phyloP scores from a whole-genome alignment of 2,113 vertebrate genomes.

The Antigone vipio region DNA sequence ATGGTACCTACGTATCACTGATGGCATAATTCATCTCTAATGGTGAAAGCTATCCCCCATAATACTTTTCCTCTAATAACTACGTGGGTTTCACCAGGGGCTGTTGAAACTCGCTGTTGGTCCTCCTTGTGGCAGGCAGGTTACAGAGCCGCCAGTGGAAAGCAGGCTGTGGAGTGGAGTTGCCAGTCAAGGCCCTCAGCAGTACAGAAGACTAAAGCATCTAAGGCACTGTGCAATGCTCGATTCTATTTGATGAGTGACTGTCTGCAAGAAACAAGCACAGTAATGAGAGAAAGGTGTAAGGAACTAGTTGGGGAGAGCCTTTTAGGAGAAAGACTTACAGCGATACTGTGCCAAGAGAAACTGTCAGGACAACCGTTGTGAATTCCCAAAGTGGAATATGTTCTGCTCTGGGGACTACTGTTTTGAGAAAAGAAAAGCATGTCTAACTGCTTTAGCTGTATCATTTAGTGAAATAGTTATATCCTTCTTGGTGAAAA shows the following conservation, averaged over 20 bases:
- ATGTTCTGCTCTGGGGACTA: background rate
- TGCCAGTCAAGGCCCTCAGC: background rate
- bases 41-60: background rate
- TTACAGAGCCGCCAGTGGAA: background rate
- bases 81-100: background rate
- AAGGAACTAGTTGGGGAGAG: background rate
- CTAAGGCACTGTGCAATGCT: background rate
- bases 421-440: background rate
- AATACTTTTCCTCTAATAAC: background rate
- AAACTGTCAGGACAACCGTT: background rate
- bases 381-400: background rate
- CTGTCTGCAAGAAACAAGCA: background rate
- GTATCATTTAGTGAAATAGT: background rate
- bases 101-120: background rate
- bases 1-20: fast-evolving
- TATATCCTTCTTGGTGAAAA: background rate
- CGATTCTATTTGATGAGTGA: background rate
- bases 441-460: background rate
- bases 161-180: background rate
- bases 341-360: background rate
- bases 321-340: background rate
- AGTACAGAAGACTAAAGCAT: background rate
- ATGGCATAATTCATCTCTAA: background rate
- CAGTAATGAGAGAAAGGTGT: background rate
- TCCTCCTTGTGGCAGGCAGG: background rate